These are phyloP conservation scores for Mellilla xanthometata DNA, from an alignment of 2,888 invertebrate genomes.

Conservation along the genomic window DNA sequence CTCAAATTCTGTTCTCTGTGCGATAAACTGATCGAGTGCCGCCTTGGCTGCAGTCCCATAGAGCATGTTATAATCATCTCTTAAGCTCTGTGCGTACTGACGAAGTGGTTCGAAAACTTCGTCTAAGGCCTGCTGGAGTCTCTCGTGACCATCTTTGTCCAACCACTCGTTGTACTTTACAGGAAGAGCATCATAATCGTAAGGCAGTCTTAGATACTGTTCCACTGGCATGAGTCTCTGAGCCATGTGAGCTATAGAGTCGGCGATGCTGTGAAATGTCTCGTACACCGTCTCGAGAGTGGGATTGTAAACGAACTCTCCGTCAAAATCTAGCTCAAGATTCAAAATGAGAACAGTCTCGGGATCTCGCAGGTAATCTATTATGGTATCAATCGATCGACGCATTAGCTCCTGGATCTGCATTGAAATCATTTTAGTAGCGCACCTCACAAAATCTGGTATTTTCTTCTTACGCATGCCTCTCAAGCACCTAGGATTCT, in stretches of 20 bases:
- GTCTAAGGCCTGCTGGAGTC: slow-evolving; percentile 76
- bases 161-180: slow-evolving; percentile 83
- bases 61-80: slow-evolving; percentile 80
- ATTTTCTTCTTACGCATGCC: slow-evolving; percentile 63
- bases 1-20: slow-evolving; percentile 80
- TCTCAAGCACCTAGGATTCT: slow-evolving; percentile 70
- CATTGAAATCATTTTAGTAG: slow-evolving; percentile 73
- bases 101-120: slow-evolving; percentile 81
- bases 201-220: slow-evolving; percentile 66
- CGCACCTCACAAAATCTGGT: slow-evolving; percentile 65
- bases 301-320: slow-evolving; percentile 83
- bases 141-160: slow-evolving; percentile 71
- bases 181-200: slow-evolving; percentile 75
- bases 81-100: slow-evolving; percentile 78
- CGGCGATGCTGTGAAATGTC: slow-evolving; percentile 82
- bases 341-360: slow-evolving; percentile 84
- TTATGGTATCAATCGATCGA: slow-evolving; percentile 84
- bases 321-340: slow-evolving; percentile 79
- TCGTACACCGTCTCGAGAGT: slow-evolving; percentile 79
- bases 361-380: slow-evolving; percentile 77
- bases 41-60: slow-evolving; percentile 75
- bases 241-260: slow-evolving; percentile 79
- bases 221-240: slow-evolving; percentile 84
- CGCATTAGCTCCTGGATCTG: slow-evolving; percentile 87
- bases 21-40: slow-evolving; percentile 71